Conservation (phyloP, 2,888 invertebrate species). For the Temnothorax rugatulus region DNA sequence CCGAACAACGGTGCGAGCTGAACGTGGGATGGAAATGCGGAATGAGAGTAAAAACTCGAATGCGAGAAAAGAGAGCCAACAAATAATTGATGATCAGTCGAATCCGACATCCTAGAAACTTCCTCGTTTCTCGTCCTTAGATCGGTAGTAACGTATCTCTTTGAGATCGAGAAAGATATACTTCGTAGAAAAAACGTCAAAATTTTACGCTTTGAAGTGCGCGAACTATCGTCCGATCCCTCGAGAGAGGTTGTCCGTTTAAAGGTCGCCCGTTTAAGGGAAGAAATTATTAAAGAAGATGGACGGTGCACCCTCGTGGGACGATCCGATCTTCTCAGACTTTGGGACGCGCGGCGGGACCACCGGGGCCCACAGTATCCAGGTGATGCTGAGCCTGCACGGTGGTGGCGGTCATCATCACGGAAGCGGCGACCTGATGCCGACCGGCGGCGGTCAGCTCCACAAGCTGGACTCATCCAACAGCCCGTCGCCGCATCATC, state of each 20-base stretch:
- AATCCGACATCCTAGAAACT: neutral
- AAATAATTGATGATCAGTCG: neutral
- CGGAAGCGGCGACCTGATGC: slow-evolving; percentile 80
- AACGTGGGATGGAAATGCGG: neutral
- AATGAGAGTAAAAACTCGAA: neutral
- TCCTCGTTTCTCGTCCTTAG: neutral
- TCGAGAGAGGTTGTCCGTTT: neutral
- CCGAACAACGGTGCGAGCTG: neutral
- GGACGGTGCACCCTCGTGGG: slow-evolving; percentile 90
- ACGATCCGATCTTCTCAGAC: slow-evolving; percentile 93
- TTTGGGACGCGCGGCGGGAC: slow-evolving; percentile 88
- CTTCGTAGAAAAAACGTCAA: neutral
- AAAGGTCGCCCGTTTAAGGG: no score
- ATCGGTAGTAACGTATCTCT: neutral
- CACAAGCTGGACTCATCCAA: slow-evolving; percentile 86
- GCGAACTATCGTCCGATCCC: neutral
- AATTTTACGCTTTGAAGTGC: neutral
- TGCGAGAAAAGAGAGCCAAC: neutral
- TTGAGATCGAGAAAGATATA: neutral
- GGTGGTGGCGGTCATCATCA: slow-evolving; percentile 85
- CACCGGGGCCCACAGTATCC: slow-evolving; percentile 89
- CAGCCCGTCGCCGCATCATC: slow-evolving; percentile 86
- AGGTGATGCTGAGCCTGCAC: slow-evolving; percentile 90
- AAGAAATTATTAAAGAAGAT: slow-evolving; percentile 86
- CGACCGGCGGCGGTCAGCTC: slow-evolving; percentile 82